Evolutionary conservation across 2,113 vertebrate species (phyloP), one percentile per base, ranked within the genome.

Genomic region (Eidolon helvum): DNA sequence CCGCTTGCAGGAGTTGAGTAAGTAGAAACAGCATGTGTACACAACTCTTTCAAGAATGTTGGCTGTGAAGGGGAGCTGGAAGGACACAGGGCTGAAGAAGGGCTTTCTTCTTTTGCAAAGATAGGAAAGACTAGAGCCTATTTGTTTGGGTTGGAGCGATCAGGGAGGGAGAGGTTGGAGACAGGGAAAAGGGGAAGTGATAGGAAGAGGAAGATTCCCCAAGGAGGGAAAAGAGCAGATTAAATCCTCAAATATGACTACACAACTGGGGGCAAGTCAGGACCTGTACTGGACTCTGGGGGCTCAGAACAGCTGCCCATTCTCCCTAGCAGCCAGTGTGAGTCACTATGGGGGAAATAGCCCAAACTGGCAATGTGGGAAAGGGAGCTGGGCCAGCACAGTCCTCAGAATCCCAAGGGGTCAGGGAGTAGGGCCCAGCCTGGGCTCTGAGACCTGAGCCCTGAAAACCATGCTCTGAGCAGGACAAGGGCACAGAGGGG

Each of bases 221-320:
- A 68, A 71, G 57, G 68, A 84, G 12, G 59, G 38, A 57, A 90
- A 79, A 84, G 3, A 61, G 24, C 40, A 86, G 35, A 57, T 38
- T 53, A 90, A 72, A 69, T 77, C 21, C 82, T 74, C 86, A 95
- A 93, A 95, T 91, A 77, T 28, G 79, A 79, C 84, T 79, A 50
- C 21, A 90, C 40, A 55, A 45, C 7, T 63, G 21, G 45, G 66
- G 66, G 30, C 96, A 97, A 96, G 96, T 71, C 71, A 82, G 77
- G 75, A 72, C 95, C 80, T 92, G 65, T 82, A 11, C 43, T 72
- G 91, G 75, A 69, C 72, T 92, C 96, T 88, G 77, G 96, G 94
- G 92, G 50, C 87, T 66, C n/a, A 4, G 45, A 87, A 94, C 75
- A 96, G 94, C 92, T 97, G 95, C 96, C 94, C 84, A 87, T 84